Percentiles rank a stretch among this genome's conserved stretches.
Evolutionary conservation across 2,888 invertebrate genomes (phyloP).

Genomic region (Lepidocyrtinus sp.): DNA sequence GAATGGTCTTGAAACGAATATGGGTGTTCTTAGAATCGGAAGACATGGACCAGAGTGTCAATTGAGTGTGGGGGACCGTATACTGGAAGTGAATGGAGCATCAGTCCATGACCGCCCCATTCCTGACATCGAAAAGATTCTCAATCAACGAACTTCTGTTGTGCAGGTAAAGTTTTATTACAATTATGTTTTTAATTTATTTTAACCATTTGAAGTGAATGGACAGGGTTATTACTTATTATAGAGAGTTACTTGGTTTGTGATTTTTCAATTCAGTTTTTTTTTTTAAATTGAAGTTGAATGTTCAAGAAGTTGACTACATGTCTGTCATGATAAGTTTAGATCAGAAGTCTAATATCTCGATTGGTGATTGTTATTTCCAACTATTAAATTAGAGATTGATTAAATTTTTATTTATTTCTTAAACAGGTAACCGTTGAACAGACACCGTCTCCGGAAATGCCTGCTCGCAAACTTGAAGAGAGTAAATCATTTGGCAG

Average conservation of each 20-base stretch:
- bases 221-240: not conserved
- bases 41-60: slow-evolving; percentile 68
- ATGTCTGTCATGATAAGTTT: not conserved
- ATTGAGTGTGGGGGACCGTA: slow-evolving; percentile 83
- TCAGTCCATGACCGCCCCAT: slow-evolving; percentile 86
- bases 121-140: slow-evolving; percentile 83
- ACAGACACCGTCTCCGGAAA: slow-evolving; percentile 65
- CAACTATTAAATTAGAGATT: not conserved
- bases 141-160: slow-evolving; percentile 81
- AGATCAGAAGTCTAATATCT: not conserved
- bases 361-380: not conserved
- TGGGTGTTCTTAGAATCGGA: slow-evolving; percentile 68
- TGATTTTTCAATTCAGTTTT: not conserved
- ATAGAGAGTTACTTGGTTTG: not conserved
- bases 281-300: not conserved
- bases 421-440: slow-evolving; percentile 70
- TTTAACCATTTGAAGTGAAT: not conserved
- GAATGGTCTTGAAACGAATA: slow-evolving; percentile 55
- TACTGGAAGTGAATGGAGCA: slow-evolving; percentile 93
- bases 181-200: too few species aligned
- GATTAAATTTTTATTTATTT: slow-evolving; percentile 10
- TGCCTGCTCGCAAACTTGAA: slow-evolving; percentile 66
- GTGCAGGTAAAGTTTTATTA: slow-evolving; percentile 78
- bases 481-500: slow-evolving; percentile 69
- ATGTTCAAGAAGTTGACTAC: not conserved